Percentiles rank a stretch among this genome's conserved stretches.
These are phyloP conservation scores for Telmatherina bonti DNA, from an alignment of 2,797 vertebrate genomes.

Conservation along the genomic window DNA sequence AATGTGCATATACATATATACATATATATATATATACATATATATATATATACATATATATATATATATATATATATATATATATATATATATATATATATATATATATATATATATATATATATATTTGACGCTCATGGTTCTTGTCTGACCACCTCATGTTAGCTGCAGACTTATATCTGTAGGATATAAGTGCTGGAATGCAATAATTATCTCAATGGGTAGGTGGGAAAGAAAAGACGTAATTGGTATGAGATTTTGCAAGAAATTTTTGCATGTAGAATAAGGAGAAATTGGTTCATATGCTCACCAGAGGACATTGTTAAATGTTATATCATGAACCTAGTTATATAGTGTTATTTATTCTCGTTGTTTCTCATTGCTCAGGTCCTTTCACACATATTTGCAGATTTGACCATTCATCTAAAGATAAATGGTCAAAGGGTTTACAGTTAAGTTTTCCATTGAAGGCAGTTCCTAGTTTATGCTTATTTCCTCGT, in stretches of 20 bases:
- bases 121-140: background rate
- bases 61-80: too few species aligned
- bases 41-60: background rate
- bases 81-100: too few species aligned
- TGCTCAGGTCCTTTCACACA: too few species aligned
- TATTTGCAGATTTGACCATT: too few species aligned
- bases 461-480: background rate
- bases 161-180: conserved; percentile 17
- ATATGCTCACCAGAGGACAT: background rate
- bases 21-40: background rate
- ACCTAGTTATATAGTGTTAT: background rate
- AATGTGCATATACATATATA: conserved; percentile 3
- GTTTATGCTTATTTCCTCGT: background rate
- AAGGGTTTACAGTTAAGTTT: background rate
- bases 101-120: too few species aligned
- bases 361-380: background rate
- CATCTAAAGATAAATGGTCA: background rate
- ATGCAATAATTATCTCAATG: conserved; percentile 44
- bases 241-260: conserved; percentile 45
- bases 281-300: conserved; percentile 33
- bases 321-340: background rate
- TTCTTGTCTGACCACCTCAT: conserved; percentile 20
- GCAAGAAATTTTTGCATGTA: conserved; percentile 44
- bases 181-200: conserved; percentile 1
- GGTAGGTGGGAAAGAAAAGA: conserved; percentile 39